Percentiles rank a stretch among this genome's conserved stretches.
Evolutionary conservation across 2,113 vertebrate genomes (phyloP).

Genomic region (Anhinga rufa): DNA sequence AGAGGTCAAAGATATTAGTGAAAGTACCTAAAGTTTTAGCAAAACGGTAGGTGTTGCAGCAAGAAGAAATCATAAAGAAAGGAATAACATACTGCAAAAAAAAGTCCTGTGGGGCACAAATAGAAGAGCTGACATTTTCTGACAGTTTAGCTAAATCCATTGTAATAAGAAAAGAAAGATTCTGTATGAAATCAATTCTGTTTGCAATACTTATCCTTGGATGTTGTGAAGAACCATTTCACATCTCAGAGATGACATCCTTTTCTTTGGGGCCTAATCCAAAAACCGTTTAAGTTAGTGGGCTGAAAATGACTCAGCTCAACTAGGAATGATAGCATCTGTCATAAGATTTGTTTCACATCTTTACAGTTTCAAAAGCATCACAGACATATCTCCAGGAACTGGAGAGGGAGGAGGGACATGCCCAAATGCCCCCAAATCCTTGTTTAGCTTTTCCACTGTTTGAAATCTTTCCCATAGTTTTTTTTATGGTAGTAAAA

Average conservation of each 20-base stretch:
- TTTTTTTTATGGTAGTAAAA: background rate
- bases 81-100: background rate
- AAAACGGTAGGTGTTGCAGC: background rate
- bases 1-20: conserved; percentile 15
- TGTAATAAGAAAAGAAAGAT: conserved; percentile 62
- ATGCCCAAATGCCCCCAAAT: background rate
- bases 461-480: background rate
- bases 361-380: conserved; percentile 33
- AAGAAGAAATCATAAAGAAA: background rate
- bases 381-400: background rate
- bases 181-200: conserved; percentile 44
- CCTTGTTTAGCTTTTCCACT: conserved; percentile 6
- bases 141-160: conserved; percentile 58
- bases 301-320: conserved; percentile 43
- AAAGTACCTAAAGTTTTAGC: conserved; percentile 18
- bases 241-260: conserved; percentile 41
- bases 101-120: conserved; percentile 10
- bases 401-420: background rate
- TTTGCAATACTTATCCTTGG: conserved; percentile 46
- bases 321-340: conserved; percentile 25
- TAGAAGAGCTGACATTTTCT: conserved; percentile 46
- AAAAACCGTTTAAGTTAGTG: conserved; percentile 36
- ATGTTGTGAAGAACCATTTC: conserved; percentile 49
- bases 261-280: conserved; percentile 53
- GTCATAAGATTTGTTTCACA: conserved; percentile 39